Percentiles rank a stretch among this genome's conserved stretches.
phyloP scores from a whole-genome alignment of 1,140 invertebrate genomes.

The Danaus melanippus region DNA sequence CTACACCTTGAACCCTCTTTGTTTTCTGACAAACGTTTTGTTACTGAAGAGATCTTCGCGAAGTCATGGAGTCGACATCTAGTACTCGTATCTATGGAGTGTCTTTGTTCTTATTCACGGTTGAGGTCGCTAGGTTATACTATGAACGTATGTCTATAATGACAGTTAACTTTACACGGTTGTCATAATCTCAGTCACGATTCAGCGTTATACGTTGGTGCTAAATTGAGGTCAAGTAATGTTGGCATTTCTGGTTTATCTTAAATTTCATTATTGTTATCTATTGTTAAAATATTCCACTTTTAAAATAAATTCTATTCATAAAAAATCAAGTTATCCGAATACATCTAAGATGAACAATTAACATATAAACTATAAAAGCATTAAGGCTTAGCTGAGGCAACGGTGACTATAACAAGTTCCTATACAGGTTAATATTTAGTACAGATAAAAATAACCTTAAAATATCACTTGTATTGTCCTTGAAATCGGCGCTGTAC shows the following conservation, averaged over 20 bases:
- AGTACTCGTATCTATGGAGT: constrained; percentile 40
- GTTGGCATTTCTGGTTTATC: constrained; percentile 4
- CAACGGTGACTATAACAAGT: no score
- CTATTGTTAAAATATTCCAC: neutral
- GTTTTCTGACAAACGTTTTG: constrained; percentile 60
- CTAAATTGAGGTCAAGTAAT: constrained; percentile 16
- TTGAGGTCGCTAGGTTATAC: constrained; percentile 25
- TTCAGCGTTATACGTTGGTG: constrained; percentile 18
- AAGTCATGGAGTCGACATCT: constrained; percentile 39
- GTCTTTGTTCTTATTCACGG: constrained; percentile 41
- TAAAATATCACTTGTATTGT: no score
- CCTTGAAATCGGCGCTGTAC: no score
- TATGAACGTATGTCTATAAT: constrained; percentile 12
- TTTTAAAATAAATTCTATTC: no score
- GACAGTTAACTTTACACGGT: constrained; percentile 21
- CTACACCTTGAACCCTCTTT: constrained; percentile 53
- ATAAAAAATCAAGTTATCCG: no score
- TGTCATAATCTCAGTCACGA: constrained; percentile 31
- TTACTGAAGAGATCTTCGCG: constrained; percentile 39
- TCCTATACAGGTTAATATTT: no score
- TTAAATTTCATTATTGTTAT: neutral
- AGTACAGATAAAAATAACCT: no score
- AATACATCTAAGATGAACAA: no score
- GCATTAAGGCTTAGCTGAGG: no score
- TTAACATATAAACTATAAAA: no score